Evolutionary conservation across 2,888 invertebrate genomes (phyloP).

Genomic region (Drosophila maculinotata): DNA sequence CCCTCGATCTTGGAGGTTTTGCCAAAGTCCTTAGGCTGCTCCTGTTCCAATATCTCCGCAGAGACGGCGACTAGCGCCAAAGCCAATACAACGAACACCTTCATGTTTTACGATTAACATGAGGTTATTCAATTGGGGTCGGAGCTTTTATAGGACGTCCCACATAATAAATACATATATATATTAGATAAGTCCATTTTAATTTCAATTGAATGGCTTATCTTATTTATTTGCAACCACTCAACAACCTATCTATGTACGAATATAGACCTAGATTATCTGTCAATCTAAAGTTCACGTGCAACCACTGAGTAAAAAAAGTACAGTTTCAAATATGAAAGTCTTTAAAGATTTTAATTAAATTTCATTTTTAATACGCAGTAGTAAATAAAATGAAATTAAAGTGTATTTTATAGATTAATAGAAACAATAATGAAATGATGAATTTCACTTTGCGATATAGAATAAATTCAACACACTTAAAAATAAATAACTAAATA

Average conservation of each 20-base stretch:
- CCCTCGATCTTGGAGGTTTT: slow-evolving; percentile 26
- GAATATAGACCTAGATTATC: slow-evolving; percentile 2
- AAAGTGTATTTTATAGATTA: too few relatives aligned
- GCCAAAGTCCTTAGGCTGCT: slow-evolving; percentile 31
- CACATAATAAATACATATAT: too few relatives aligned
- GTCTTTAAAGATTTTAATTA: slow-evolving; percentile 2
- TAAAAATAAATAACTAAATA: too few relatives aligned
- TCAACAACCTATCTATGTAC: slow-evolving; percentile 11
- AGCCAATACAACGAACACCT: slow-evolving; percentile 30
- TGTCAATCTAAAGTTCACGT: not conserved
- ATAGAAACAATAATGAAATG: too few relatives aligned
- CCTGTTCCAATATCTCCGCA: slow-evolving; percentile 29
- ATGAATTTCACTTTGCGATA: too few relatives aligned
- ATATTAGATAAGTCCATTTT: not conserved
- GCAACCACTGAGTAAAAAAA: not conserved
- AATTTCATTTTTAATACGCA: not conserved
- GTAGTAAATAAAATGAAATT: too few relatives aligned
- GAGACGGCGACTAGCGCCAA: slow-evolving; percentile 25
- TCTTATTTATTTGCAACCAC: slow-evolving; percentile 16
- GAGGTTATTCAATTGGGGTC: not conserved
- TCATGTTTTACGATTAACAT: slow-evolving; percentile 28
- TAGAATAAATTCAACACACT: not conserved
- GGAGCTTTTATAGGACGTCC: slow-evolving; percentile 16
- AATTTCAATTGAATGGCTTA: not conserved
- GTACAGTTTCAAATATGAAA: slow-evolving; percentile 2